Conservation (phyloP, 2,888 invertebrate genomes). For the Colostygia pectinataria region DNA sequence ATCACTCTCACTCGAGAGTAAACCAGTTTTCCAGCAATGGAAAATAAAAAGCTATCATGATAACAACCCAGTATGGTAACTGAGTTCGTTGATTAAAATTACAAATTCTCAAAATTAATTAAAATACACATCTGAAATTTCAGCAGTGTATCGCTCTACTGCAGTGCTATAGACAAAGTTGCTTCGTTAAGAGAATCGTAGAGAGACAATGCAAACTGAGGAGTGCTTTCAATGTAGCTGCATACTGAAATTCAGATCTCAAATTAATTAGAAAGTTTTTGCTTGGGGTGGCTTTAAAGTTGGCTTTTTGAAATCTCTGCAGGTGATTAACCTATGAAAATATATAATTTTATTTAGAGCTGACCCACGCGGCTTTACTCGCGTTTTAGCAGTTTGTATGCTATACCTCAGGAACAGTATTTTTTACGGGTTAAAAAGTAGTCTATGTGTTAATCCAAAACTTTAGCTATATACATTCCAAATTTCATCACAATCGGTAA, state of each 20-base stretch:
- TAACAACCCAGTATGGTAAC: too few species aligned
- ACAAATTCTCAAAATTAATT: constrained; percentile 5
- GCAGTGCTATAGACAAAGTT: constrained; percentile 17
- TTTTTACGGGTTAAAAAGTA: too few species aligned
- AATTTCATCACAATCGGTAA: too few species aligned
- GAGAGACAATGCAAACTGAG: constrained; percentile 23
- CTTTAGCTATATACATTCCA: too few species aligned
- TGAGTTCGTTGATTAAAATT: constrained; percentile 1
- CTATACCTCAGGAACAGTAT: too few species aligned
- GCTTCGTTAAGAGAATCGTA: constrained; percentile 23
- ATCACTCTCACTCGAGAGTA: too few species aligned
- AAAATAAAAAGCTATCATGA: too few species aligned
- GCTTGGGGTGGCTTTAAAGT: not conserved
- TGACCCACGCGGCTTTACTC: too few species aligned
- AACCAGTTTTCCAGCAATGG: too few species aligned
- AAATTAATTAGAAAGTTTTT: constrained; percentile 19
- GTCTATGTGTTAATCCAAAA: too few species aligned
- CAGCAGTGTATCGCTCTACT: constrained; percentile 7
- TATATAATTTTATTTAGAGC: too few species aligned
- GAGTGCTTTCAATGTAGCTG: constrained; percentile 18
- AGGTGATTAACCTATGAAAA: not conserved
- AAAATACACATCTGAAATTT: constrained; percentile 3
- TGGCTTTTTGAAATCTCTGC: not conserved
- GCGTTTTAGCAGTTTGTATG: too few species aligned
- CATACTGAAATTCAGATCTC: constrained; percentile 13